These are phyloP conservation scores for Turritopsis rubra DNA, from an alignment of 30 jellyfish, hydroid and myxozoan species.

Conservation along the genomic window DNA sequence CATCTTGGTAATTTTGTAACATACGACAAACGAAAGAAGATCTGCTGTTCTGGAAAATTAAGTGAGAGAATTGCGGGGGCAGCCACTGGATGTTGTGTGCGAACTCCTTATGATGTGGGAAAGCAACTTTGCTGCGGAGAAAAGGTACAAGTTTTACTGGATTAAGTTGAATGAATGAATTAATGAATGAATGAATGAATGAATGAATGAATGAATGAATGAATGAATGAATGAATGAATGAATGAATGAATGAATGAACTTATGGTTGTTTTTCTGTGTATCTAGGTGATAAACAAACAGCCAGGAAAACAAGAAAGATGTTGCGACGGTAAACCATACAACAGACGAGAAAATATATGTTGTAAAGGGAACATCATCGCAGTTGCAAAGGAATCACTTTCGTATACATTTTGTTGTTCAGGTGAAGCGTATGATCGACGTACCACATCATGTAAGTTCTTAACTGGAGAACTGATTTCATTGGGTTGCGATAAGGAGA, in stretches of 20 bases:
- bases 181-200: not conserved
- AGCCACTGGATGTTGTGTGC: not conserved
- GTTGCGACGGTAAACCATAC: slow-evolving; percentile 12
- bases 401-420: not conserved
- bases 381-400: not conserved
- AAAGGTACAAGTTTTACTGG: not conserved
- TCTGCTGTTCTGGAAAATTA: slow-evolving; percentile 8
- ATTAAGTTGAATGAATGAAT: not conserved
- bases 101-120: slow-evolving; percentile 4
- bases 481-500: not conserved
- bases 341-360: not conserved
- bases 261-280: not conserved
- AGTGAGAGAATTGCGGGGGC: not conserved
- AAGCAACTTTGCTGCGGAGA: slow-evolving; percentile 11
- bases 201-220: not conserved
- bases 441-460: not conserved
- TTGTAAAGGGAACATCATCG: not conserved
- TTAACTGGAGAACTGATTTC: not conserved
- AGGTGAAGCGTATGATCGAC: not conserved
- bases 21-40: not conserved
- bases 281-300: not conserved
- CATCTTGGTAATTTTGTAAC: slow-evolving; percentile 8
- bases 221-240: too few relatives aligned
- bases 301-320: slow-evolving; percentile 3
- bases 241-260: not conserved